Conservation (phyloP, 2,888 invertebrate species). For the Cyaniris semiargus region DNA sequence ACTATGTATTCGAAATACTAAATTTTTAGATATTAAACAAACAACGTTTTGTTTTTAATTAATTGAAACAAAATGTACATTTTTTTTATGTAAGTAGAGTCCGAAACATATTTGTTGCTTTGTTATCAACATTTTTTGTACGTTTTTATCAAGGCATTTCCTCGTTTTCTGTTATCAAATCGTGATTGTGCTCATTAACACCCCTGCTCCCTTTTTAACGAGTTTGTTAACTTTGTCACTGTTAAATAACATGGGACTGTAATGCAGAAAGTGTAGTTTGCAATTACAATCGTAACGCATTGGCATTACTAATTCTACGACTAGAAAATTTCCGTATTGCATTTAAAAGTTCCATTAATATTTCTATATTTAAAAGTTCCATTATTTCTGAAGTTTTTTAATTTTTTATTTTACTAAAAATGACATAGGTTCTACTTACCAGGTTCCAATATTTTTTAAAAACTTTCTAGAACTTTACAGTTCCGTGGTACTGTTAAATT, state of each 20-base stretch:
- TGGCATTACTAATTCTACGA: not conserved
- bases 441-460: not conserved
- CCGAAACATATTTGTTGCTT: not conserved
- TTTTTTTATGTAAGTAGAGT: too few species aligned
- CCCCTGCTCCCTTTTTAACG: slow-evolving; percentile 27
- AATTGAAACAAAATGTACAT: too few species aligned
- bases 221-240: not conserved
- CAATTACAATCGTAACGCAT: not conserved
- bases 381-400: not conserved
- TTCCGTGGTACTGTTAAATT: not conserved
- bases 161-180: slow-evolving; percentile 59
- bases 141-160: slow-evolving; percentile 51
- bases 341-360: not conserved
- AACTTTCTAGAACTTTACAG: not conserved
- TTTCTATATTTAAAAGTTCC: not conserved
- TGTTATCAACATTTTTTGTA: slow-evolving; percentile 35
- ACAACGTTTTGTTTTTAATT: too few species aligned
- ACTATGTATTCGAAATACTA: too few species aligned
- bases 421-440: not conserved
- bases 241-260: not conserved
- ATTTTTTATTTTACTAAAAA: not conserved
- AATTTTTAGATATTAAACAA: too few species aligned
- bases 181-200: slow-evolving; percentile 49
- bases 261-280: not conserved
- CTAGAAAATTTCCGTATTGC: not conserved